phyloP scores from a whole-genome alignment of 2,888 invertebrate species.

The Phengaris arion region DNA sequence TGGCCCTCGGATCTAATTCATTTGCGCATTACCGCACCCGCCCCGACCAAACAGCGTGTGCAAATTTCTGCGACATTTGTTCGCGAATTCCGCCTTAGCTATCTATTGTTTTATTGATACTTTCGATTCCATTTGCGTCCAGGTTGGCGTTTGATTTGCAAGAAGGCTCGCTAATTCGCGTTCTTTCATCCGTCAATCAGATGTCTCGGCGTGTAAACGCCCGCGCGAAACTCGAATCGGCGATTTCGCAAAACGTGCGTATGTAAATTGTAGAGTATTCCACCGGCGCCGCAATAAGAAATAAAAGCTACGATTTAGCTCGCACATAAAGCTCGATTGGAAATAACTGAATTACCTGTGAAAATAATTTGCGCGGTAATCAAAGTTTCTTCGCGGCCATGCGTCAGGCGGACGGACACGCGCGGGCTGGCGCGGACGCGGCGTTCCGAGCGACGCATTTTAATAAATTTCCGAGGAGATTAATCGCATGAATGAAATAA shows the following conservation, averaged over 20 bases:
- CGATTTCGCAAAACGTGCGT: slow-evolving; percentile 51
- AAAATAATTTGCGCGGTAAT: slow-evolving; percentile 49
- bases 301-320: slow-evolving; percentile 58
- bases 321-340: slow-evolving; percentile 43
- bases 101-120: slow-evolving; percentile 11
- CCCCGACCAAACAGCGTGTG: slow-evolving; percentile 57
- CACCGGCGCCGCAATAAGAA: slow-evolving; percentile 50
- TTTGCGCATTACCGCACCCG: slow-evolving; percentile 48
- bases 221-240: slow-evolving; percentile 56
- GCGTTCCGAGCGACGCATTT: slow-evolving; percentile 40
- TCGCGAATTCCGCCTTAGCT: slow-evolving; percentile 30
- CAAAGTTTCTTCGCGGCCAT: slow-evolving; percentile 61
- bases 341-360: slow-evolving; percentile 51
- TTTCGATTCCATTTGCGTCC: background rate
- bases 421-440: slow-evolving; percentile 42
- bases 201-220: slow-evolving; percentile 53
- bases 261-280: slow-evolving; percentile 57
- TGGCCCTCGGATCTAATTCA: slow-evolving; percentile 61
- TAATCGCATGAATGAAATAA: slow-evolving; percentile 54
- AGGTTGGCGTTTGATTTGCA: background rate
- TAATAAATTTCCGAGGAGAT: slow-evolving; percentile 53
- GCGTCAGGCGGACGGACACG: slow-evolving; percentile 56
- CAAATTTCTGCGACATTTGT: slow-evolving; percentile 45
- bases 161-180: slow-evolving; percentile 59
- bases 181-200: slow-evolving; percentile 77